These are phyloP conservation scores for Eurypyga helias DNA, from an alignment of 2,113 vertebrate genomes.

Conservation along the genomic window DNA sequence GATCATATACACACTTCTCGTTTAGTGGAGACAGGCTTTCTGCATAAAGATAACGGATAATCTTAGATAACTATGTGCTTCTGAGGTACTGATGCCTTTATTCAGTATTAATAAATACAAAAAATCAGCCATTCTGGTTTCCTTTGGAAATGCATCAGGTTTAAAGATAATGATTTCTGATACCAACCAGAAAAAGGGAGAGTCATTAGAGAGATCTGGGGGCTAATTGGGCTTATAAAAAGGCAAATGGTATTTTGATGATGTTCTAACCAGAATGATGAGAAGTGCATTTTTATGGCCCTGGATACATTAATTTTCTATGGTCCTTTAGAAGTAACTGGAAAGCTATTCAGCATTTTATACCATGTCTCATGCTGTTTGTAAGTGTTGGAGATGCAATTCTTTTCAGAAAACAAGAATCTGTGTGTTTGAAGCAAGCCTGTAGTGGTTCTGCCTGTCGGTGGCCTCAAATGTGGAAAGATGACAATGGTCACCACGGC, in stretches of 20 bases:
- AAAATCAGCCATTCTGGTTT: not conserved
- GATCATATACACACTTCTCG: not conserved
- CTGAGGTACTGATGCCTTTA: not conserved
- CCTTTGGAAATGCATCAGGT: not conserved
- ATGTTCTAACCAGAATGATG: not conserved
- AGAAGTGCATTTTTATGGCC: not conserved
- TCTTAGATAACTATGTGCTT: not conserved
- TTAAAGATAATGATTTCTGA: not conserved
- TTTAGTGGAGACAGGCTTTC: not conserved
- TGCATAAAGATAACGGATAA: not conserved
- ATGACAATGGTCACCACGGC: not conserved
- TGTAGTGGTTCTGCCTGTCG: not conserved
- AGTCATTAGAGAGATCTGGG: not conserved
- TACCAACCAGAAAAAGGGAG: not conserved
- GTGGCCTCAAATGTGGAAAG: not conserved
- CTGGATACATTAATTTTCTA: not conserved
- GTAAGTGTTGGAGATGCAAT: not conserved
- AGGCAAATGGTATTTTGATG: constrained; percentile 31
- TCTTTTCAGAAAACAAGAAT: not conserved
- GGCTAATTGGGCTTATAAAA: constrained; percentile 34
- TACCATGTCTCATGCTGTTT: rapidly evolving
- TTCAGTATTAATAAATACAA: not conserved
- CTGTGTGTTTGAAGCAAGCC: not conserved
- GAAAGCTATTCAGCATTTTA: not conserved
- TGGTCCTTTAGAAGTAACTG: not conserved